These are phyloP conservation scores for Drusus annulatus DNA, from an alignment of 1,140 invertebrate genomes.

Conservation along the genomic window DNA sequence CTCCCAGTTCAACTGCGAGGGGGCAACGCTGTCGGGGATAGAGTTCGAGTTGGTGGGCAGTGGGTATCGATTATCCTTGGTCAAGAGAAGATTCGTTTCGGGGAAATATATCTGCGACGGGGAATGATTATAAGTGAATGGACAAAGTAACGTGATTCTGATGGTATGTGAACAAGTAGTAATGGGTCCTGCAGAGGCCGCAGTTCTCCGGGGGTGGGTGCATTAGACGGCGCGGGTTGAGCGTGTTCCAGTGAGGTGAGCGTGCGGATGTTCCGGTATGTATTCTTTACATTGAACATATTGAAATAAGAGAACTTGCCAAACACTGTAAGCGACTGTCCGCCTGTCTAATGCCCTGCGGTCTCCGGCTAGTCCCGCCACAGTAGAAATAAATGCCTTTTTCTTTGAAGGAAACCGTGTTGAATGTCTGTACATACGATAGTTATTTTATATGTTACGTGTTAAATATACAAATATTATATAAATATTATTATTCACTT, in stretches of 20 bases:
- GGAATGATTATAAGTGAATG: slow-evolving; percentile 68
- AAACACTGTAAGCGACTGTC: slow-evolving; percentile 56
- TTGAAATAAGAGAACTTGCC: slow-evolving; percentile 46
- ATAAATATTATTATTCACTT: slow-evolving; percentile 13
- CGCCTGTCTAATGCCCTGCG: slow-evolving; percentile 56
- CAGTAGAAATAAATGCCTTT: neutral
- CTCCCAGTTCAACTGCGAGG: slow-evolving; percentile 95
- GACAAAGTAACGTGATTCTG: neutral
- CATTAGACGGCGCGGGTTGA: neutral
- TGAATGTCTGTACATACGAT: slow-evolving; percentile 29
- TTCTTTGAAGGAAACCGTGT: slow-evolving; percentile 15
- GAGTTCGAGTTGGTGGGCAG: slow-evolving; percentile 92
- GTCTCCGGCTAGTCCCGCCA: slow-evolving; percentile 42
- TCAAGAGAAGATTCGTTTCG: slow-evolving; percentile 95
- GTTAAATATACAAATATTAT: slow-evolving; percentile 13
- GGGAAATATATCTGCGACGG: slow-evolving; percentile 94
- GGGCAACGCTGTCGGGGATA: slow-evolving; percentile 92
- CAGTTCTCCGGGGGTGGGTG: neutral
- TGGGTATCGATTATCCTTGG: slow-evolving; percentile 93
- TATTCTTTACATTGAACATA: slow-evolving; percentile 56
- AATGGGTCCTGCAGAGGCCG: neutral
- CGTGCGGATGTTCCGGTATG: slow-evolving; percentile 48
- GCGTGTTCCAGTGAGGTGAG: slow-evolving; percentile 8
- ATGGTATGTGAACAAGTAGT: slow-evolving; percentile 34
- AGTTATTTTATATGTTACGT: slow-evolving; percentile 20